A percentile compares a stretch with the other conserved stretches of the same genome.
Conservation (phyloP, 2,113 vertebrate species). For the Sciurus niger region DNA sequence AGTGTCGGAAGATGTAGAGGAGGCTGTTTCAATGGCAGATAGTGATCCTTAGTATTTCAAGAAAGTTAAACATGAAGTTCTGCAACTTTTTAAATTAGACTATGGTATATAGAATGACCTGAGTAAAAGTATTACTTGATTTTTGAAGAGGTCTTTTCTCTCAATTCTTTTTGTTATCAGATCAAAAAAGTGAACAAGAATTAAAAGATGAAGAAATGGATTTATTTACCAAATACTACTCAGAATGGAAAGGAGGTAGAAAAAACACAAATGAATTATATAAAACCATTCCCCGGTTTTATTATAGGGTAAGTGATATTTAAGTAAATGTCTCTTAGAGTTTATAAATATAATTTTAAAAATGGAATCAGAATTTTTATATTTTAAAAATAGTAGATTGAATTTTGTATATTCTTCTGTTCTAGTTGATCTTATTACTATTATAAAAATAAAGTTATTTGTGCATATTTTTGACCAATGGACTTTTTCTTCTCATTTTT, state of each 20-base stretch:
- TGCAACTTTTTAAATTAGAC: conserved; percentile 24
- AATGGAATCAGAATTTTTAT: conserved; percentile 19
- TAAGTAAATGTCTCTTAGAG: conserved; percentile 44
- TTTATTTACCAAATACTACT: conserved; percentile 96
- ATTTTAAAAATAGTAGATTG: conserved; percentile 44
- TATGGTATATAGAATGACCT: not conserved
- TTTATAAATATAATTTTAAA: conserved; percentile 52
- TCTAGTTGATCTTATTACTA: conserved; percentile 27
- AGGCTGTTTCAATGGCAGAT: not conserved
- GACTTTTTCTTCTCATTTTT: conserved; percentile 51
- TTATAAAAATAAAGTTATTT: not conserved
- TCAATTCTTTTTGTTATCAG: conserved; percentile 86
- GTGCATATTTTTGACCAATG: not conserved
- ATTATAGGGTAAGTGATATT: conserved; percentile 93
- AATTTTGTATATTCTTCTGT: conserved; percentile 42
- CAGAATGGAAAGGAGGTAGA: conserved; percentile 95
- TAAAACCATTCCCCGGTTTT: conserved; percentile 96
- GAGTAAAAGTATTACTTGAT: conserved; percentile 54
- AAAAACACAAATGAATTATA: conserved; percentile 90
- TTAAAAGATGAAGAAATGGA: conserved; percentile 95
- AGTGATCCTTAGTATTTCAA: conserved; percentile 49
- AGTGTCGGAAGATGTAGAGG: not conserved
- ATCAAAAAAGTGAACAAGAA: conserved; percentile 92
- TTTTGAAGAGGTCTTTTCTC: conserved; percentile 33
- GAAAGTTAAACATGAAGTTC: conserved; percentile 27